Evolutionary conservation across 2,797 vertebrate genomes (phyloP).

Genomic region (Bryconaethiops microstoma): DNA sequence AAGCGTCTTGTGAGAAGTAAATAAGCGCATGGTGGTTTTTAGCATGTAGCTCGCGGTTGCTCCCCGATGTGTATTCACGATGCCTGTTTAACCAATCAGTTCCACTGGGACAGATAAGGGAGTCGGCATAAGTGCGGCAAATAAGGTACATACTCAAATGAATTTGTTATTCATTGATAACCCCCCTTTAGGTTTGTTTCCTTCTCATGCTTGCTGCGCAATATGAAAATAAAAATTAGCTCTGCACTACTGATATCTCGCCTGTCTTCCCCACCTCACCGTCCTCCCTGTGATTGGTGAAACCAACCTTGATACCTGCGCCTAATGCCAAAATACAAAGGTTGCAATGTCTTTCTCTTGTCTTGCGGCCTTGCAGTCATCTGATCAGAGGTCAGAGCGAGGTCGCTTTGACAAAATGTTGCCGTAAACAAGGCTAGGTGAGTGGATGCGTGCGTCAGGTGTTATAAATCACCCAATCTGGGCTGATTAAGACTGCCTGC

Average conservation of each 20-base stretch:
- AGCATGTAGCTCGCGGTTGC: constrained; percentile 48
- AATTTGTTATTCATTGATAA: constrained; percentile 71
- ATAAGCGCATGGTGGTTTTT: constrained; percentile 49
- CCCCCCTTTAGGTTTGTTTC: constrained; percentile 56
- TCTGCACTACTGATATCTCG: constrained; percentile 63
- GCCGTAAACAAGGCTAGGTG: constrained; percentile 62
- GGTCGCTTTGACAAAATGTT: constrained; percentile 65
- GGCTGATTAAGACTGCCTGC: constrained; percentile 66
- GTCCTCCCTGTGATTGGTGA: background rate
- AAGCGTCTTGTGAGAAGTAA: constrained; percentile 60
- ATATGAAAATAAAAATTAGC: constrained; percentile 74
- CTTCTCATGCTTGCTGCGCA: constrained; percentile 55
- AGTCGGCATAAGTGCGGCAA: constrained; percentile 53
- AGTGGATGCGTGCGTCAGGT: constrained; percentile 51
- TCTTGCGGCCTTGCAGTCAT: constrained; percentile 51
- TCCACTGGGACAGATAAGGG: constrained; percentile 58
- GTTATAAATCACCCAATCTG: constrained; percentile 55
- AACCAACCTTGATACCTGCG: constrained; percentile 20
- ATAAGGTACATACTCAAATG: constrained; percentile 67
- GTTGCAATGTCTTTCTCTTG: constrained; percentile 15
- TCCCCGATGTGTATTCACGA: constrained; percentile 62
- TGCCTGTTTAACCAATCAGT: constrained; percentile 68
- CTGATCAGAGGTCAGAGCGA: constrained; percentile 64
- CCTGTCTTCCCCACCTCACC: background rate
- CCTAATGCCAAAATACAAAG: constrained; percentile 7